Conservation (phyloP, 2,888 invertebrate genomes). For the Hoplodrina ambigua region DNA sequence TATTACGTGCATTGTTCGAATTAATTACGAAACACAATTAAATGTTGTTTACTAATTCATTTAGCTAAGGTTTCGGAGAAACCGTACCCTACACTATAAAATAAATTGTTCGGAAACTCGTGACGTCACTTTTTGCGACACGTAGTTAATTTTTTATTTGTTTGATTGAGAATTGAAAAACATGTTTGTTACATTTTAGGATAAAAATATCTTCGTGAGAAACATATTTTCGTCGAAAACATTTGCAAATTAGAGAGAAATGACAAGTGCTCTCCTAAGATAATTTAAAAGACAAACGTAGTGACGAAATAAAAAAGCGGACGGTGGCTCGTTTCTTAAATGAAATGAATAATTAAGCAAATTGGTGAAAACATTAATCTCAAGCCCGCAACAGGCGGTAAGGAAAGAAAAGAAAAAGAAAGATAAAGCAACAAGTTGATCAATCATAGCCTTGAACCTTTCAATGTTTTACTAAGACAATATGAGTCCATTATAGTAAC, state of each 20-base stretch:
- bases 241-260: not conserved
- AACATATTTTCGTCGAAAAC: not conserved
- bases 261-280: not conserved
- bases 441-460: slow-evolving; percentile 31
- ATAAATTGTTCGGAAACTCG: slow-evolving; percentile 22
- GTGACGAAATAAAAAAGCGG: not conserved
- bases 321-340: slow-evolving; percentile 7
- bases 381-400: slow-evolving; percentile 39
- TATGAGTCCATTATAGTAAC: slow-evolving; percentile 41
- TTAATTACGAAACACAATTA: slow-evolving; percentile 29
- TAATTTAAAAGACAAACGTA: not conserved
- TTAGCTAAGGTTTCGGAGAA: slow-evolving; percentile 21
- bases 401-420: slow-evolving; percentile 27
- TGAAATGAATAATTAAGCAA: slow-evolving; percentile 39
- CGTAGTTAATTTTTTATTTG: not conserved
- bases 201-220: not conserved
- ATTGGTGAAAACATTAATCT: slow-evolving; percentile 41
- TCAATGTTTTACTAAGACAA: slow-evolving; percentile 33
- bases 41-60: slow-evolving; percentile 39
- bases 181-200: slow-evolving; percentile 8
- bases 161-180: slow-evolving; percentile 16
- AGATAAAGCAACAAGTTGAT: slow-evolving; percentile 38
- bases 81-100: slow-evolving; percentile 8
- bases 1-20: slow-evolving; percentile 16
- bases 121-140: slow-evolving; percentile 20